Conservation (phyloP, 2,113 vertebrate species). For the Atherinomorus stipes region DNA sequence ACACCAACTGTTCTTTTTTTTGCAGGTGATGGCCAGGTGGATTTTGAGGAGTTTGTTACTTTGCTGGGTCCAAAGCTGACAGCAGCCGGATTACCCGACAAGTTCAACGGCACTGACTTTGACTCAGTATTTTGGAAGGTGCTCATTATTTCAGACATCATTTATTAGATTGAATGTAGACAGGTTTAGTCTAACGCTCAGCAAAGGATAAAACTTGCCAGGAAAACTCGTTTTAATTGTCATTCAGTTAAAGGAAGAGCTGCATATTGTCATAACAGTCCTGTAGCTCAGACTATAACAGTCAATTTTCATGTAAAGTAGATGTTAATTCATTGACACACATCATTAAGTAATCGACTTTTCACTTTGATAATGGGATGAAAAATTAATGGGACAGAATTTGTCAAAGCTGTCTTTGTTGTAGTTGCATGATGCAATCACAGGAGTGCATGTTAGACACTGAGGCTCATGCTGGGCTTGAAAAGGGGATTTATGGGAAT, state of each 20-base stretch:
- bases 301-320: conserved; percentile 39
- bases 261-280: not conserved
- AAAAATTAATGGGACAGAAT: conserved; percentile 22
- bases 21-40: conserved; percentile 95
- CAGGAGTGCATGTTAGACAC: conserved; percentile 5
- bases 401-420: conserved; percentile 34
- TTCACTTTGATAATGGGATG: conserved; percentile 39
- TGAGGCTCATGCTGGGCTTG: not conserved
- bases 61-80: conserved; percentile 95
- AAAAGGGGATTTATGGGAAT: conserved; percentile 42
- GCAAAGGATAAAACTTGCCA: conserved; percentile 13
- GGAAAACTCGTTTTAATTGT: conserved; percentile 36
- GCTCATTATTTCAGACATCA: conserved; percentile 56
- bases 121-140: conserved; percentile 99
- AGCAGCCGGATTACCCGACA: conserved; percentile 93
- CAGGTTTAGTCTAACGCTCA: not conserved
- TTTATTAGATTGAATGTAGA: conserved; percentile 43
- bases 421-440: conserved; percentile 29
- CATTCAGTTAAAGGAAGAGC: conserved; percentile 20
- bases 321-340: conserved; percentile 51
- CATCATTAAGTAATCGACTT: conserved; percentile 56
- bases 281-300: conserved; percentile 27
- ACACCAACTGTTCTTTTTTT: conserved; percentile 21
- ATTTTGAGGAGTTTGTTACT: conserved; percentile 98
- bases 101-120: conserved; percentile 94